These are phyloP conservation scores for Phrynocephalus forsythii DNA, from an alignment of 2,797 vertebrate genomes.

Conservation along the genomic window DNA sequence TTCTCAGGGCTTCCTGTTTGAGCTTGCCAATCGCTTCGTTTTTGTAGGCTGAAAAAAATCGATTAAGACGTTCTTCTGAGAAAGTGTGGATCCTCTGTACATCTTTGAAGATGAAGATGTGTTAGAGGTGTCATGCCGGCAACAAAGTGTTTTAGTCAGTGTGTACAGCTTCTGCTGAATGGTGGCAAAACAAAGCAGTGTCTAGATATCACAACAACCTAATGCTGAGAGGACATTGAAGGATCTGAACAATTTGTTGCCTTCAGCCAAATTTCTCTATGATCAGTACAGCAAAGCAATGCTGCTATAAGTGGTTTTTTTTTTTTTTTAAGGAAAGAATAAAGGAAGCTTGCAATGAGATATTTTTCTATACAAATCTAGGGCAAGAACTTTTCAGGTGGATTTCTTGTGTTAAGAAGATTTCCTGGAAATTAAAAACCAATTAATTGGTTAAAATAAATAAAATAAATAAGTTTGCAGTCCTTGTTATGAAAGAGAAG, in stretches of 20 bases:
- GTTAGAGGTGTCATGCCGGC: slow-evolving; percentile 54
- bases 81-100: slow-evolving; percentile 57
- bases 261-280: slow-evolving; percentile 49
- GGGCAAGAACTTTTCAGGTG: slow-evolving; percentile 33
- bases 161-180: slow-evolving; percentile 41
- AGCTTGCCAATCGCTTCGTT: slow-evolving; percentile 62
- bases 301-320: slow-evolving; percentile 23
- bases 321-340: too few relatives aligned
- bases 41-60: slow-evolving; percentile 70
- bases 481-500: slow-evolving; percentile 33
- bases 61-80: slow-evolving; percentile 57
- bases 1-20: slow-evolving; percentile 51
- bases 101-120: slow-evolving; percentile 60
- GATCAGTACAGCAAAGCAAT: slow-evolving; percentile 37
- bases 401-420: slow-evolving; percentile 41
- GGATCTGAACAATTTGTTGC: slow-evolving; percentile 50
- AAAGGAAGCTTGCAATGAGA: slow-evolving; percentile 35
- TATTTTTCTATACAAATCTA: slow-evolving; percentile 27
- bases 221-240: slow-evolving; percentile 49
- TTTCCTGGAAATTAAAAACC: slow-evolving; percentile 34
- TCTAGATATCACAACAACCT: slow-evolving; percentile 34
- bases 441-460: not conserved
- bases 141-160: slow-evolving; percentile 48
- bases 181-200: slow-evolving; percentile 26
- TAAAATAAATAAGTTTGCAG: slow-evolving; percentile 25